Conservation (phyloP, 92 coral and sea anemone genomes). For the Paramuricea clavata region DNA sequence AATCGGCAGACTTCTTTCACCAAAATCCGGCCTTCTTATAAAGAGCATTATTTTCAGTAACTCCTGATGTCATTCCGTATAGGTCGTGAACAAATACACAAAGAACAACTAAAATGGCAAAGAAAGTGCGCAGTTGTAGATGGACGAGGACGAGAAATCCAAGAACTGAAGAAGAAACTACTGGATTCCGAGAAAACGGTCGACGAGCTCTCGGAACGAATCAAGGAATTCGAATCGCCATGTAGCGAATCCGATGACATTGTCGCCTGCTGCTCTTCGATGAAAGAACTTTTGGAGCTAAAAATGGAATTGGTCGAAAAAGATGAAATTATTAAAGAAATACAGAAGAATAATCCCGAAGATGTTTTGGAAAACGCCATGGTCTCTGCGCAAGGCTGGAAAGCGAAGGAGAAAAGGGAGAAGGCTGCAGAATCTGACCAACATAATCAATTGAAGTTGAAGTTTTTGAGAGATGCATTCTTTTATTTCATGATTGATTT, state of each 20-base stretch:
- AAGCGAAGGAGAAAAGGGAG: conserved; percentile 53
- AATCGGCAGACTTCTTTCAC: too few species aligned
- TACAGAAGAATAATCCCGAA: conserved; percentile 74
- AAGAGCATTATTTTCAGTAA: too few species aligned
- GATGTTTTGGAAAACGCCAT: conserved; percentile 29
- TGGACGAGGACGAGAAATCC: conserved; percentile 66
- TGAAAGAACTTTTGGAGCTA: conserved; percentile 87
- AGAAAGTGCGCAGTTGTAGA: conserved; percentile 68
- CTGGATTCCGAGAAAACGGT: conserved; percentile 40
- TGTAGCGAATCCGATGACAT: conserved; percentile 81
- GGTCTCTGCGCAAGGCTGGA: background rate
- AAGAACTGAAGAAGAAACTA: conserved; percentile 70
- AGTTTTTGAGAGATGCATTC: conserved; percentile 95
- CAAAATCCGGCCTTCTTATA: too few species aligned
- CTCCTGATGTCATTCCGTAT: too few species aligned
- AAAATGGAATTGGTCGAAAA: conserved; percentile 78
- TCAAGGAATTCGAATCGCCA: conserved; percentile 54
- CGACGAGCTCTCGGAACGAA: conserved; percentile 51
- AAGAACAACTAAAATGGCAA: conserved; percentile 76
- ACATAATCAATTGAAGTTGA: conserved; percentile 85
- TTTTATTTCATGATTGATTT: conserved; percentile 98
- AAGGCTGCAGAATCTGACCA: conserved; percentile 55
- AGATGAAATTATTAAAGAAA: conserved; percentile 74
- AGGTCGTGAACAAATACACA: conserved; percentile 85
- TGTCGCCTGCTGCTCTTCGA: conserved; percentile 91